These are phyloP conservation scores for Mamestra brassicae DNA, from an alignment of 2,888 invertebrate genomes.

Conservation along the genomic window DNA sequence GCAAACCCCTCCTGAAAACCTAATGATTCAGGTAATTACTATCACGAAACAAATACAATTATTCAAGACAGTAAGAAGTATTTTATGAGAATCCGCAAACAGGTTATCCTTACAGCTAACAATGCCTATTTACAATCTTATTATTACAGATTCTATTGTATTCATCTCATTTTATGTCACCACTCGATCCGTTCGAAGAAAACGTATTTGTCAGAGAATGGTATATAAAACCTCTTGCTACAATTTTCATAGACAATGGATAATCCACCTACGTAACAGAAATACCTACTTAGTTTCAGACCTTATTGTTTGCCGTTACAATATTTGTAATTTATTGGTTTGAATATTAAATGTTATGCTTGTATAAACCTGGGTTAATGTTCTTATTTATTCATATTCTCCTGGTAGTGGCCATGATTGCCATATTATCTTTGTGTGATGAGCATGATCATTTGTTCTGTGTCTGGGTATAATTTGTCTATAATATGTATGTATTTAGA, in stretches of 20 bases:
- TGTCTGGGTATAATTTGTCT: too few species aligned
- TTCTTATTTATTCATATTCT: background rate
- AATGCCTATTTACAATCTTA: slow-evolving; percentile 11
- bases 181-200: slow-evolving; percentile 15
- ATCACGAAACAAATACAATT: background rate
- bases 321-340: background rate
- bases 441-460: too few species aligned
- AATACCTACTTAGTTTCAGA: slow-evolving; percentile 6
- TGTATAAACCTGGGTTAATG: background rate
- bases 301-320: background rate
- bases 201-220: slow-evolving; percentile 22
- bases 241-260: slow-evolving; percentile 24
- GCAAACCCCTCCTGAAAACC: too few species aligned
- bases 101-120: slow-evolving; percentile 14
- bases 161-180: slow-evolving; percentile 26
- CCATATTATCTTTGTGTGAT: too few species aligned
- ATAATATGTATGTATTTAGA: too few species aligned
- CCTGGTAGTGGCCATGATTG: too few species aligned
- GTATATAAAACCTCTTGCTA: slow-evolving; percentile 25
- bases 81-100: slow-evolving; percentile 1
- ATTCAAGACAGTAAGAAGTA: background rate
- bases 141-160: slow-evolving; percentile 15
- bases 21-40: background rate
- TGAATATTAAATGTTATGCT: background rate
- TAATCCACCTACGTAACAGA: slow-evolving; percentile 14